Conservation (phyloP, 1,140 invertebrate species). For the Eufriesea mexicana region DNA sequence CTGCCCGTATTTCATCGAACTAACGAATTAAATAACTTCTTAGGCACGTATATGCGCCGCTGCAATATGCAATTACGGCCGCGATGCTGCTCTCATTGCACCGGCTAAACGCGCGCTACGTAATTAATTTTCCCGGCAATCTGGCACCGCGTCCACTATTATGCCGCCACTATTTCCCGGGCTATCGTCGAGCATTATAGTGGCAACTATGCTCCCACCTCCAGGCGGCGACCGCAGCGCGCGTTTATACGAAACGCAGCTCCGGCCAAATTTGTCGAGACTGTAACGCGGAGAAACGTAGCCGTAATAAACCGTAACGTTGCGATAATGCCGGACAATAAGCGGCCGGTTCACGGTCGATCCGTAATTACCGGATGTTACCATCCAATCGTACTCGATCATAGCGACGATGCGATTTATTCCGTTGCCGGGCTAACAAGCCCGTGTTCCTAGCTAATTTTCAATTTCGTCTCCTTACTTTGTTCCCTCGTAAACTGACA, state of each 20-base stretch:
- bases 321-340: slow-evolving; percentile 47
- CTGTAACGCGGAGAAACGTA: slow-evolving; percentile 49
- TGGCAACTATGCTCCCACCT: slow-evolving; percentile 34
- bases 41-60: slow-evolving; percentile 27
- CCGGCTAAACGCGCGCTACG: slow-evolving; percentile 34
- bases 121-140: slow-evolving; percentile 55
- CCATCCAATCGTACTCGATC: slow-evolving; percentile 41
- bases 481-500: too few species aligned
- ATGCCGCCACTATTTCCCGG: slow-evolving; percentile 45
- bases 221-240: background rate
- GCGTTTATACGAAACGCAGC: slow-evolving; percentile 42
- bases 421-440: background rate
- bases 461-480: slow-evolving; percentile 30
- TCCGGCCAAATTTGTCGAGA: slow-evolving; percentile 37
- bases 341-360: slow-evolving; percentile 32
- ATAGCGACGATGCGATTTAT: slow-evolving; percentile 26
- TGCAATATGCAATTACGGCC: slow-evolving; percentile 46
- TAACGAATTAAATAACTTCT: slow-evolving; percentile 55
- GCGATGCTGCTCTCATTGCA: slow-evolving; percentile 44
- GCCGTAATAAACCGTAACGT: slow-evolving; percentile 47
- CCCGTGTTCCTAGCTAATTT: slow-evolving; percentile 26
- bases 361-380: slow-evolving; percentile 45
- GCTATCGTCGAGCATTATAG: slow-evolving; percentile 48
- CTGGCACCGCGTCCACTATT: slow-evolving; percentile 56
- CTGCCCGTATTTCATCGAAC: slow-evolving; percentile 4